phyloP scores from a whole-genome alignment of 2,888 invertebrate genomes.

The Platypus cylindrus region DNA sequence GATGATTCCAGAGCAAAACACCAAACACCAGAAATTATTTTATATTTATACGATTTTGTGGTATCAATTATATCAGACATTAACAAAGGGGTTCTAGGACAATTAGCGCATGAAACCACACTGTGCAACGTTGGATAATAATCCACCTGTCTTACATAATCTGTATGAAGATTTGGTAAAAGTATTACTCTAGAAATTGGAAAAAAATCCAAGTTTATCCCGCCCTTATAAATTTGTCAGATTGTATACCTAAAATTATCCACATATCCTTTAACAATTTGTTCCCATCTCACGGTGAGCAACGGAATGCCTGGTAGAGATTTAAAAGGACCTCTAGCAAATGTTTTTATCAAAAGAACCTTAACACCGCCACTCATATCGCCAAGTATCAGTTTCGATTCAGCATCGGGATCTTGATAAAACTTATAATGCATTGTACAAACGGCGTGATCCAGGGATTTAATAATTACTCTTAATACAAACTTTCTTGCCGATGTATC shows the following conservation, averaged over 20 bases:
- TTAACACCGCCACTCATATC: slow-evolving; percentile 61
- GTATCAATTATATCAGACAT: slow-evolving; percentile 39
- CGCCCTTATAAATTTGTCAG: not conserved
- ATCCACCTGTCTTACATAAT: slow-evolving; percentile 48
- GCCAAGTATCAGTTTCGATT: slow-evolving; percentile 55
- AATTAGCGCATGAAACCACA: slow-evolving; percentile 47
- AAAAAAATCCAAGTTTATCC: no score
- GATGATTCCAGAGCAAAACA: slow-evolving; percentile 50
- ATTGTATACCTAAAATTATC: slow-evolving; percentile 19
- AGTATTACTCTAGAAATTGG: slow-evolving; percentile 11
- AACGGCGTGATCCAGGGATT: slow-evolving; percentile 48
- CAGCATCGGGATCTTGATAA: slow-evolving; percentile 39
- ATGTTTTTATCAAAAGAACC: slow-evolving; percentile 48
- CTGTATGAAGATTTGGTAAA: slow-evolving; percentile 21
- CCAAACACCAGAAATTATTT: slow-evolving; percentile 45
- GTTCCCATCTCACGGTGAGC: slow-evolving; percentile 44
- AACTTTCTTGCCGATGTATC: slow-evolving; percentile 65
- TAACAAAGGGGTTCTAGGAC: slow-evolving; percentile 39
- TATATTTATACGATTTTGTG: slow-evolving; percentile 32
- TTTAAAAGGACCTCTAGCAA: slow-evolving; percentile 56
- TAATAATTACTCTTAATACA: slow-evolving; percentile 55
- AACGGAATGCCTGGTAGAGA: slow-evolving; percentile 51
- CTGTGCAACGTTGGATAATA: slow-evolving; percentile 53
- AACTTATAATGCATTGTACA: slow-evolving; percentile 50
- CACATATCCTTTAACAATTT: slow-evolving; percentile 24